Base-by-base conservation (phyloP, 2,888 invertebrate species). In the Eugnorisma glareosa region DNA sequence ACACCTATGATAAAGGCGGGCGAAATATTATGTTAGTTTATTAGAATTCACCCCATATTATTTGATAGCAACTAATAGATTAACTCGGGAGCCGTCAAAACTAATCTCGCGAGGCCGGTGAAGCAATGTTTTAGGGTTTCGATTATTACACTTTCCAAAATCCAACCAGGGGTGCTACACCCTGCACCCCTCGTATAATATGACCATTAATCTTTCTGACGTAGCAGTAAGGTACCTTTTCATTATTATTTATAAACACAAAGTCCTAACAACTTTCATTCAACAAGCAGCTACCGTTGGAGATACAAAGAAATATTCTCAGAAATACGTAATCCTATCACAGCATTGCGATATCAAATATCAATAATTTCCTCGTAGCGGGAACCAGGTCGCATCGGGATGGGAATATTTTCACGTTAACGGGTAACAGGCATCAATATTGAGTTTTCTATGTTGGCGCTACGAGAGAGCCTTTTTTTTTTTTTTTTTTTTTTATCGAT, bases 401-500 rank as follows among this genome's bases (percentile, higher is more conserved):
- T 59, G 28, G 54, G 84, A 83, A 89, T 83, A 87, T 89, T 83
- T 79, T 68, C 82, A 75, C 66, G 74, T 74, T 75, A 78, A 67
- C 70, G 51, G 66, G 77, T 64, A 59, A 72, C 37, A 64, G 67
- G 70, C 82, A 71, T 75, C 74, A 77, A 83, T 84, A 89, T 89
- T 83, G 75, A 83, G 82, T 85, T 88, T 82, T 71, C 67, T 61
- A 79, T 73, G 67, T 77, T 48, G 67, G 51, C 66, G 74, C 13
- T 59, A 64, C 63, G 15, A 8, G 37, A 28, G 61, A 74, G 76
- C 75, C 67, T 79, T 35, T n/a, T n/a, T n/a, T n/a, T n/a, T n/a
- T n/a, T n/a, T n/a, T n/a, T n/a, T n/a, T n/a, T n/a, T n/a, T n/a
- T n/a, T n/a, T n/a, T n/a, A n/a, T n/a, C n/a, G n/a, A n/a, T n/a